Evolutionary conservation across 1,140 invertebrate species (phyloP), one percentile per base, ranked within the genome.

Genomic region (Solen grandis): DNA sequence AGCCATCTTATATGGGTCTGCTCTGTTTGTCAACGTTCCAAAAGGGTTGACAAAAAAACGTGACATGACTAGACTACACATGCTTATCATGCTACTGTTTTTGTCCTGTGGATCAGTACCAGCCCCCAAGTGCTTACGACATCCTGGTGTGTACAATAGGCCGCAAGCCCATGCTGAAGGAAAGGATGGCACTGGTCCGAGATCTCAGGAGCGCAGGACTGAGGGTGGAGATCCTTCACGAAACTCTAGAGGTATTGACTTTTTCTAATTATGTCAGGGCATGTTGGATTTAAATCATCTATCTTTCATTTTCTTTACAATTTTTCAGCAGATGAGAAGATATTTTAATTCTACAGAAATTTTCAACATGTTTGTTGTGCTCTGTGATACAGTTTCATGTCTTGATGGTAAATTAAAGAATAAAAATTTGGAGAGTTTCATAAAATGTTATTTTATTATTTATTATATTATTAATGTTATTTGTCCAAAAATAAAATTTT

Each of bases 61-160:
- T n/a, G n/a, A n/a, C n/a, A n/a, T n/a, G n/a, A n/a, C n/a, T n/a
- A n/a, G n/a, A n/a, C n/a, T n/a, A n/a, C n/a, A n/a, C n/a, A n/a
- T n/a, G n/a, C n/a, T n/a, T n/a, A n/a, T n/a, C n/a, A n/a, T n/a
- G n/a, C n/a, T n/a, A n/a, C n/a, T n/a, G n/a, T n/a, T n/a, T n/a
- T n/a, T n/a, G n/a, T n/a, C n/a, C n/a, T n/a, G n/a, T 46, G 41
- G 8, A 63, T 27, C 70, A 90, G 86, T 83, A 88, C 81, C 79
- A 85, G 55, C 68, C 81, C 31, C 81, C 86, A 8, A 85, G 86
- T 65, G 62, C 89, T n/a, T 90, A 95, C 25, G 95, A 96, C 86
- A 94, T 95, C 0, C 92, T 95, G 5, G 94, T 97, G 4, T 96
- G 94, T 89, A 95, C 93, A 36, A 91, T 94, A 73, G 94, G 94